phyloP scores from a whole-genome alignment of 2,797 vertebrate species.

The Odontamblyopus lacepedii region DNA sequence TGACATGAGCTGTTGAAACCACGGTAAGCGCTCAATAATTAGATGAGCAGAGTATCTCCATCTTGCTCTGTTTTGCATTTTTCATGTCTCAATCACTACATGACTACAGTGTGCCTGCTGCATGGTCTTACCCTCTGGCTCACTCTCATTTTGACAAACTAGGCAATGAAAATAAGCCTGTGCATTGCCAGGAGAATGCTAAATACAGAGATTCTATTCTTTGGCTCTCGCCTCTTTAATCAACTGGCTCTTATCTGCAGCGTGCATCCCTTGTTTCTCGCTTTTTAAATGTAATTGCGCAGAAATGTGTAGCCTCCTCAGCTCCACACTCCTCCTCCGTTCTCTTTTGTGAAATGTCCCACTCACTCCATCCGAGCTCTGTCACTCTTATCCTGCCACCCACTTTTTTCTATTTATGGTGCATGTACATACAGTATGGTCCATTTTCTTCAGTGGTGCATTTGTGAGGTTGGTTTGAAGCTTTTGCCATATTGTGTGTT shows the following conservation, averaged over 20 bases:
- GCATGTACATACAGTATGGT: conserved; percentile 32
- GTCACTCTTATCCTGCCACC: conserved; percentile 32
- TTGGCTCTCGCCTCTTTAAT: conserved; percentile 68
- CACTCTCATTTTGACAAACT: conserved; percentile 70
- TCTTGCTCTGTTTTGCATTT: conserved; percentile 45
- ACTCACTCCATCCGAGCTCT: conserved; percentile 20
- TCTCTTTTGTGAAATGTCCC: conserved; percentile 13
- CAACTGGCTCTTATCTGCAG: conserved; percentile 72
- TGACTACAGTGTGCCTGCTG: conserved; percentile 44
- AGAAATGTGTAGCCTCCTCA: conserved; percentile 53
- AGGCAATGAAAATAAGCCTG: conserved; percentile 74
- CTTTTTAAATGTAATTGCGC: conserved; percentile 59
- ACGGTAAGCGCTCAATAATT: conserved; percentile 60
- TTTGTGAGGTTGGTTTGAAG: not conserved
- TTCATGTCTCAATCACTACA: conserved; percentile 49
- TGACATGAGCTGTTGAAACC: conserved; percentile 30
- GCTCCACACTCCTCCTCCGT: conserved; percentile 41
- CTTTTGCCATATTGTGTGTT: not conserved
- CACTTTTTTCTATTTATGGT: conserved; percentile 31
- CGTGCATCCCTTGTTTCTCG: conserved; percentile 69
- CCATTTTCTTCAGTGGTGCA: not conserved
- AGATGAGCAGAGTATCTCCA: conserved; percentile 34
- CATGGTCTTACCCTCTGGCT: conserved; percentile 66
- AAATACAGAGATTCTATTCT: conserved; percentile 68
- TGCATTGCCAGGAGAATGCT: conserved; percentile 68